phyloP scores from a whole-genome alignment of 2,888 invertebrate species.

The Papilio protenor region DNA sequence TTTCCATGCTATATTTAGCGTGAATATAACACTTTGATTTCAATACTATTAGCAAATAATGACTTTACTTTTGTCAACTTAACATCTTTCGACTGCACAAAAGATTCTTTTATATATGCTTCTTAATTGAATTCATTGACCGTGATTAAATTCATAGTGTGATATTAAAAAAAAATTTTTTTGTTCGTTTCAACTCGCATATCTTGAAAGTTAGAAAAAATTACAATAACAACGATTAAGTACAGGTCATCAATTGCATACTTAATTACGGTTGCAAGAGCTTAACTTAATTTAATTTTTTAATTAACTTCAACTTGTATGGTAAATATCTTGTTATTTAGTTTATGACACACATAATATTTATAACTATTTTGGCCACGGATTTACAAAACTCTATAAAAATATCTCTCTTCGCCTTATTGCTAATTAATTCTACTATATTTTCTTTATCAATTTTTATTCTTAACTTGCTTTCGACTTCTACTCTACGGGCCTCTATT shows the following conservation, averaged over 20 bases:
- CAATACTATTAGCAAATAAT: slow-evolving; percentile 64
- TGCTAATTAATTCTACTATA: too few species aligned
- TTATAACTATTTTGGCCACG: background rate
- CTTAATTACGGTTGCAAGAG: background rate
- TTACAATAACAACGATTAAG: too few species aligned
- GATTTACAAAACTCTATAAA: too few species aligned
- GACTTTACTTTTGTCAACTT: slow-evolving; percentile 50
- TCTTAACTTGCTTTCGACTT: too few species aligned
- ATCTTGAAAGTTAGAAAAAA: too few species aligned
- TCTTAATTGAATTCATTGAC: slow-evolving; percentile 51
- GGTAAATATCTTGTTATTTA: background rate
- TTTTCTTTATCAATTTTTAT: too few species aligned
- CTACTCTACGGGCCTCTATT: too few species aligned
- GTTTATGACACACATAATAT: background rate
- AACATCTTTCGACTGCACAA: slow-evolving; percentile 64
- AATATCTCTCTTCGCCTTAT: too few species aligned
- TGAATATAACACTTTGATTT: slow-evolving; percentile 63
- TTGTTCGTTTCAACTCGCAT: too few species aligned
- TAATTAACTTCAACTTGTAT: background rate
- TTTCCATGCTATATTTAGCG: slow-evolving; percentile 64
- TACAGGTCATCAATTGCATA: background rate
- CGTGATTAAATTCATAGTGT: slow-evolving; percentile 9
- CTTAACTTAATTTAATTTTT: background rate
- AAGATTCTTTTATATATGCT: slow-evolving; percentile 51
- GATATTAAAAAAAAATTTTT: slow-evolving; percentile 50